These are phyloP conservation scores for Phasia obesa DNA, from an alignment of 2,888 invertebrate species.

Conservation along the genomic window DNA sequence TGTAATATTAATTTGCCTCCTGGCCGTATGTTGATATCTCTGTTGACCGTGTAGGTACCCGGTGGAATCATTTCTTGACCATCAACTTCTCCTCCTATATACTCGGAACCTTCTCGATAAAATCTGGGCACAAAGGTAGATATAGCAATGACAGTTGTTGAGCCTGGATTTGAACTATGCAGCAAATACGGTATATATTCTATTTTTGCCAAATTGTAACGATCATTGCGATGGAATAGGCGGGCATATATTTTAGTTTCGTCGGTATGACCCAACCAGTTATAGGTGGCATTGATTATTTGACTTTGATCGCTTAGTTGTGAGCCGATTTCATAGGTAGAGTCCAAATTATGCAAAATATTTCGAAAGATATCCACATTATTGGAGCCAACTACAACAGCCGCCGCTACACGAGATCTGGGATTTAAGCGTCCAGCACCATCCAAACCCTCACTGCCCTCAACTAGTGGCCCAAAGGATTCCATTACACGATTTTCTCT, in stretches of 20 bases:
- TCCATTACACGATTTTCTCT: conserved; percentile 93
- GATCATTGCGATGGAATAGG: conserved; percentile 92
- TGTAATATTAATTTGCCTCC: conserved; percentile 95
- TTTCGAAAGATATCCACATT: conserved; percentile 95
- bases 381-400: conserved; percentile 94
- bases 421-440: conserved; percentile 90
- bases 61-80: conserved; percentile 91
- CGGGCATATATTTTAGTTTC: conserved; percentile 89
- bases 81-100: conserved; percentile 96
- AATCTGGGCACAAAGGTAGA: conserved; percentile 91
- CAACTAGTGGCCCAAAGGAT: conserved; percentile 87
- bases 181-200: conserved; percentile 94
- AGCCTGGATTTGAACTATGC: conserved; percentile 94
- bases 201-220: conserved; percentile 97
- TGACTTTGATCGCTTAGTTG: conserved; percentile 97
- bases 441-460: conserved; percentile 79
- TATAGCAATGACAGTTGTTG: conserved; percentile 90
- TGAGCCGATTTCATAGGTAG: conserved; percentile 96
- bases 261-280: conserved; percentile 93
- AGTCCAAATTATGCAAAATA: conserved; percentile 94
- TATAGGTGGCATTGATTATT: conserved; percentile 95
- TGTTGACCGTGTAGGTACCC: conserved; percentile 94
- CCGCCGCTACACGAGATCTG: conserved; percentile 95
- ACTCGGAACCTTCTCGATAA: conserved; percentile 86
- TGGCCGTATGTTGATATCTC: conserved; percentile 96